Evolutionary conservation across 92 coral and sea anemone species (phyloP), one percentile per base, ranked within the genome.

Genomic region (Siderastrea radians): DNA sequence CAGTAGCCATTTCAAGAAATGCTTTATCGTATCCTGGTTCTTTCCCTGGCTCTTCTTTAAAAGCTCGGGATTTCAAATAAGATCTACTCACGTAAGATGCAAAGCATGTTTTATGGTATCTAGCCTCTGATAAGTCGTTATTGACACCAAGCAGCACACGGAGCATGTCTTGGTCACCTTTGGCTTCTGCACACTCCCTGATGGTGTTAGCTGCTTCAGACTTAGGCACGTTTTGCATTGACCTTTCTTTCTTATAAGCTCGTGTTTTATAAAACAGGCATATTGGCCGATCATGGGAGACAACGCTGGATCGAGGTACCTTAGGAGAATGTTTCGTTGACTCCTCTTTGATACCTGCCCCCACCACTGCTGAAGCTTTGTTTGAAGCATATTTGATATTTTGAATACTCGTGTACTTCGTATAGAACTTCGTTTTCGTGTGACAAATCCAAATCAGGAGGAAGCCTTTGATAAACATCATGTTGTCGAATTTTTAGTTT

Each of bases 401-500:
- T 80, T 86, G 90, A 12, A 11, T 12, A 74, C 93, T 89, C 4
- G 93, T 89, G 65, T 78, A 89, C 11, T 89, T 68, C 14, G 89
- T 79, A 84, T 84, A 89, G 49, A 11, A 89, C 89, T 57, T 84
- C 81, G 74, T 84, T 77, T 77, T 77, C 85, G 58, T 54, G 43
- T 46, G 84, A 59, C 2, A 57, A 7, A 2, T 84, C 63, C 45
- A 89, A 59, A 77, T 89, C 59, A 48, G 57, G 49, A n/a, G 72
- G 46, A 58, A 89, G 89, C 10, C 89, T 46, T 15, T 70, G n/a
- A 58, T 82, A 88, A 54, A 88, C 88, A 10, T 63, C 88, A 75
- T 88, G 84, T 79, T 75, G 83, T 9, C 92, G 84, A 82, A 88
- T 75, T 64, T 88, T 72, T 15, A 88, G 75, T 51, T 74, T 82